These are phyloP conservation scores for Rhineura floridana DNA, from an alignment of 2,113 vertebrate species.

Conservation along the genomic window DNA sequence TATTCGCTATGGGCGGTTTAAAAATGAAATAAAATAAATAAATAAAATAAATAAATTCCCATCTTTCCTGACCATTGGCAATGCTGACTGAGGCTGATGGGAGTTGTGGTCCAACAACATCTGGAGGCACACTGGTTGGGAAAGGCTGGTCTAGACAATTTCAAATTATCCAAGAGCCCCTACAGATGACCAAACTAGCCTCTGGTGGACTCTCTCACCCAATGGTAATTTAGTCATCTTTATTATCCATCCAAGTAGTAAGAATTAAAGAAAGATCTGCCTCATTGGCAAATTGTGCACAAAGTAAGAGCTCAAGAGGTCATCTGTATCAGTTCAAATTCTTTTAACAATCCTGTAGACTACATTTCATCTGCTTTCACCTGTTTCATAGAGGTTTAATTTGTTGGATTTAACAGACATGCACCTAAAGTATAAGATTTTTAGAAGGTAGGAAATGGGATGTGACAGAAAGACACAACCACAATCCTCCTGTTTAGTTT, in stretches of 20 bases:
- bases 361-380: not conserved
- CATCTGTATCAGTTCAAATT: not conserved
- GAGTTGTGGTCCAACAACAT: no score
- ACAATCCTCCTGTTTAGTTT: not conserved
- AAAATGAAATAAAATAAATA: no score
- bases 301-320: not conserved
- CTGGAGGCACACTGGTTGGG: no score
- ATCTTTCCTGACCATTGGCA: no score
- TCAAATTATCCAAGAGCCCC: not conserved
- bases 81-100: no score
- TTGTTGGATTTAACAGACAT: not conserved
- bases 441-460: not conserved
- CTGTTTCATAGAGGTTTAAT: not conserved
- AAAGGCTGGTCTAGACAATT: not conserved
- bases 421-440: not conserved
- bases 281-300: not conserved
- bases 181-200: not conserved
- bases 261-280: not conserved
- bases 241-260: not conserved
- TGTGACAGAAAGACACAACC: not conserved
- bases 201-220: not conserved
- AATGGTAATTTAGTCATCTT: not conserved
- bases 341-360: not conserved
- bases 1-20: no score
- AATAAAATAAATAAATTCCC: no score